phyloP scores from a whole-genome alignment of 2,113 vertebrate genomes.

The Benitochromis conjunctus region DNA sequence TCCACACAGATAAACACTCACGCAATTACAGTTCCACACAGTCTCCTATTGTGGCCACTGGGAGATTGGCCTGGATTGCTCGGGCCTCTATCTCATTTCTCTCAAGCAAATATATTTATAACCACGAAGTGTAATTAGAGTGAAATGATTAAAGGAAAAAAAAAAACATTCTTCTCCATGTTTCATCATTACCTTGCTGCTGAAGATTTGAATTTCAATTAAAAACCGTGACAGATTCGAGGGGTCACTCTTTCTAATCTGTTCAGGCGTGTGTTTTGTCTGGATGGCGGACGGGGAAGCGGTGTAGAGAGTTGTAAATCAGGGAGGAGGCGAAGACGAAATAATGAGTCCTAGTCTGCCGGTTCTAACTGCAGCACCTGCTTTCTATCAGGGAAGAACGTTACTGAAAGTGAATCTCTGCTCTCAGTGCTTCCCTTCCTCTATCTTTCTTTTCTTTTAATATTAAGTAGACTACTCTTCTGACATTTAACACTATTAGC shows the following conservation, averaged over 20 bases:
- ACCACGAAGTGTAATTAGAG: slow-evolving; percentile 48
- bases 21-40: slow-evolving; percentile 38
- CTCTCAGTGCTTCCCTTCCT: background rate
- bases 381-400: background rate
- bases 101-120: slow-evolving; percentile 55
- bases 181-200: slow-evolving; percentile 33
- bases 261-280: background rate
- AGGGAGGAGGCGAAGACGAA: slow-evolving; percentile 1
- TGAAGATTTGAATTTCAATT: slow-evolving; percentile 64
- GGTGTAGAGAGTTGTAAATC: slow-evolving; percentile 16
- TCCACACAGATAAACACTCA: slow-evolving; percentile 46
- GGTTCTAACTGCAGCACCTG: background rate
- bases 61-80: slow-evolving; percentile 27
- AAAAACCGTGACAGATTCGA: slow-evolving; percentile 51
- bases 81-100: slow-evolving; percentile 35
- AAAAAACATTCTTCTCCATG: background rate
- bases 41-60: background rate
- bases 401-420: background rate
- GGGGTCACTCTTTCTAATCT: slow-evolving; percentile 51
- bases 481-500: background rate
- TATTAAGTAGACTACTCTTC: background rate
- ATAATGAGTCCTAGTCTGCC: background rate
- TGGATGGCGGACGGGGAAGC: background rate
- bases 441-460: background rate
- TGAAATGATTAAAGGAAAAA: slow-evolving; percentile 33